phyloP scores from a whole-genome alignment of 2,797 vertebrate species.

The Enteromius thamalakanensis region DNA sequence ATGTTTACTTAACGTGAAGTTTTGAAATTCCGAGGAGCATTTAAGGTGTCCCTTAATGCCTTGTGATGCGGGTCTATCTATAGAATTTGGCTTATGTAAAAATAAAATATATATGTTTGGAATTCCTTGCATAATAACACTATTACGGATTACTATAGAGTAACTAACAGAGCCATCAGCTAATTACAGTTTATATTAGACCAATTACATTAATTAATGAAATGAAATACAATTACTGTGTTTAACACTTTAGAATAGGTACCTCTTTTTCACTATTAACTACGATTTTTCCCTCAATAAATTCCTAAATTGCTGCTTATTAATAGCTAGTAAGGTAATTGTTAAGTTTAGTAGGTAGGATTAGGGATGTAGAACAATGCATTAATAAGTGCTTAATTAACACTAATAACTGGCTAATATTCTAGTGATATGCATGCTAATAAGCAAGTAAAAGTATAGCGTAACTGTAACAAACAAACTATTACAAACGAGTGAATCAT shows the following conservation, averaged over 20 bases:
- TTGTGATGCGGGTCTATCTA: neutral
- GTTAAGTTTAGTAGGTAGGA: too few species aligned
- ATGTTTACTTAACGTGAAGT: conserved; percentile 27
- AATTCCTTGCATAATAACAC: neutral
- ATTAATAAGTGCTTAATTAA: too few species aligned
- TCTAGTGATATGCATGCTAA: too few species aligned
- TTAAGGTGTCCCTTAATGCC: neutral
- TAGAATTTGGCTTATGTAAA: conserved; percentile 7
- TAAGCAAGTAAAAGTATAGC: too few species aligned
- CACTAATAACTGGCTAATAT: too few species aligned
- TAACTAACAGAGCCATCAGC: neutral
- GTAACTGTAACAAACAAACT: neutral
- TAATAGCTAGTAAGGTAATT: too few species aligned
- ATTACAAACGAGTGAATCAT: neutral
- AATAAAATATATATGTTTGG: neutral
- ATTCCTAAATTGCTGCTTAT: too few species aligned
- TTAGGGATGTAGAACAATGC: too few species aligned
- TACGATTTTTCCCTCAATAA: too few species aligned
- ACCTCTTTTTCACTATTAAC: too few species aligned
- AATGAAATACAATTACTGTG: neutral
- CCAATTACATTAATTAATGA: neutral
- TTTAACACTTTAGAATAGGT: too few species aligned
- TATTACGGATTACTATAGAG: neutral
- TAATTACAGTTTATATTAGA: neutral
- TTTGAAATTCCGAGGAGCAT: conserved; percentile 16